Conservation (phyloP, 2,113 vertebrate genomes). For the Malurus cyaneus region DNA sequence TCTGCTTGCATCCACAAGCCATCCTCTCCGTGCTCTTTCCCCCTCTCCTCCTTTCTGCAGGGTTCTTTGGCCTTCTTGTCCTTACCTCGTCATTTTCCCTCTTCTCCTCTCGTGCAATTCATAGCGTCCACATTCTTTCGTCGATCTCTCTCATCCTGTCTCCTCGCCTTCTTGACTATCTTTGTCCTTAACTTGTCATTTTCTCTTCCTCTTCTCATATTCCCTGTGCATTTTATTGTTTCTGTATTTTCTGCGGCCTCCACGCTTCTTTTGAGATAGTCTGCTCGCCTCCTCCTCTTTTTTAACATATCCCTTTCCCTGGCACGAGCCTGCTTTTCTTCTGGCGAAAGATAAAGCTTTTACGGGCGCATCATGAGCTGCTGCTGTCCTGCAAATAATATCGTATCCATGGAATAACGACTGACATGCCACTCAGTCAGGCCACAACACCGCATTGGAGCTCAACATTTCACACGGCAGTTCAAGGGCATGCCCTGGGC, state of each 20-base stretch:
- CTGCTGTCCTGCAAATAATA: constrained; percentile 67
- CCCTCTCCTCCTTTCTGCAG: constrained; percentile 48
- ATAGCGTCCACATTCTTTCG: constrained; percentile 67
- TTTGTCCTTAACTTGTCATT: constrained; percentile 70
- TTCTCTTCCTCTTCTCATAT: constrained; percentile 70
- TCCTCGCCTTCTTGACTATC: constrained; percentile 69
- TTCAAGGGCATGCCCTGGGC: neutral
- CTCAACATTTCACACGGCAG: neutral
- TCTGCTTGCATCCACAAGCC: neutral
- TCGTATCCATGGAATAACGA: constrained; percentile 42
- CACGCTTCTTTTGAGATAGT: constrained; percentile 70
- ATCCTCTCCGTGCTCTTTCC: neutral
- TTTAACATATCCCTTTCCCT: constrained; percentile 71
- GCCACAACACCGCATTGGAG: constrained; percentile 1
- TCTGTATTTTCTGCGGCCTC: constrained; percentile 66
- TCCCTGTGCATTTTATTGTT: constrained; percentile 68
- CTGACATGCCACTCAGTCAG: constrained; percentile 43
- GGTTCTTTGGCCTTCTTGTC: constrained; percentile 28
- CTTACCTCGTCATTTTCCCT: constrained; percentile 70
- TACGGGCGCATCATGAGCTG: constrained; percentile 72
- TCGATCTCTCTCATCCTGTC: constrained; percentile 69
- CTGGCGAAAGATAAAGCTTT: constrained; percentile 73
- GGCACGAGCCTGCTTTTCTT: constrained; percentile 72
- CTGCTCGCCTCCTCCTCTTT: constrained; percentile 71
- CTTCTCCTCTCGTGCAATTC: constrained; percentile 68